phyloP scores from a whole-genome alignment of 1,140 invertebrate species.

The Aphaenogaster floridana region DNA sequence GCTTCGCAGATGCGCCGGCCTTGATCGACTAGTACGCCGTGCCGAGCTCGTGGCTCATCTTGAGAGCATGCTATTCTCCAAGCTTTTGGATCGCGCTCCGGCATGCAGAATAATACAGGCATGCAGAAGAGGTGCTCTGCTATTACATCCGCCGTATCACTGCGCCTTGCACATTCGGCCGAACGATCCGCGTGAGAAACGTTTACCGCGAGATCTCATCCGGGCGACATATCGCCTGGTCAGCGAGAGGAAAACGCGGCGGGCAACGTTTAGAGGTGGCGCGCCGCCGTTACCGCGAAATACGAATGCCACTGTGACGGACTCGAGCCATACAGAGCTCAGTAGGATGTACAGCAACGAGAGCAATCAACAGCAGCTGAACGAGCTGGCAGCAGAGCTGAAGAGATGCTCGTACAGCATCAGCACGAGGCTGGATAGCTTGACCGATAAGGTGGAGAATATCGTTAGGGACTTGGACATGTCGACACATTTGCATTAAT shows the following conservation, averaged over 20 bases:
- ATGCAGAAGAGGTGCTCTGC: slow-evolving; percentile 90
- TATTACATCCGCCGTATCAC: slow-evolving; percentile 91
- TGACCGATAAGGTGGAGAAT: slow-evolving; percentile 77
- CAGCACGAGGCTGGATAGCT: slow-evolving; percentile 73
- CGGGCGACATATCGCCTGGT: slow-evolving; percentile 91
- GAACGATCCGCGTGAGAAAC: slow-evolving; percentile 93
- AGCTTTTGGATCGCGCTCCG: slow-evolving; percentile 90
- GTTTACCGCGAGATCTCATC: slow-evolving; percentile 92
- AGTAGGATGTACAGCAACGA: slow-evolving; percentile 78
- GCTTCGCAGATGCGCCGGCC: slow-evolving; percentile 93
- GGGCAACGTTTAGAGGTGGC: slow-evolving; percentile 82
- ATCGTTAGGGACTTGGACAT: slow-evolving; percentile 76
- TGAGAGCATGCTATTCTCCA: slow-evolving; percentile 93
- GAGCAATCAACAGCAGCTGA: slow-evolving; percentile 78
- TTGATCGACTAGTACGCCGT: slow-evolving; percentile 93
- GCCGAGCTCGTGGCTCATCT: slow-evolving; percentile 93
- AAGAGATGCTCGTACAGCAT: slow-evolving; percentile 81
- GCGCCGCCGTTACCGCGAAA: slow-evolving; percentile 55
- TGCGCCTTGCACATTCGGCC: slow-evolving; percentile 91
- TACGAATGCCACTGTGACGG: slow-evolving; percentile 34
- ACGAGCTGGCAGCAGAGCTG: slow-evolving; percentile 79
- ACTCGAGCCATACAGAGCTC: slow-evolving; percentile 63
- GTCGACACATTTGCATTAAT: slow-evolving; percentile 21
- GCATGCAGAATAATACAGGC: slow-evolving; percentile 88
- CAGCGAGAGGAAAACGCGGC: slow-evolving; percentile 89